A percentile compares a stretch with the other conserved stretches of the same genome.
phyloP scores from a whole-genome alignment of 2,888 invertebrate genomes.

The Mesoligia furuncula region DNA sequence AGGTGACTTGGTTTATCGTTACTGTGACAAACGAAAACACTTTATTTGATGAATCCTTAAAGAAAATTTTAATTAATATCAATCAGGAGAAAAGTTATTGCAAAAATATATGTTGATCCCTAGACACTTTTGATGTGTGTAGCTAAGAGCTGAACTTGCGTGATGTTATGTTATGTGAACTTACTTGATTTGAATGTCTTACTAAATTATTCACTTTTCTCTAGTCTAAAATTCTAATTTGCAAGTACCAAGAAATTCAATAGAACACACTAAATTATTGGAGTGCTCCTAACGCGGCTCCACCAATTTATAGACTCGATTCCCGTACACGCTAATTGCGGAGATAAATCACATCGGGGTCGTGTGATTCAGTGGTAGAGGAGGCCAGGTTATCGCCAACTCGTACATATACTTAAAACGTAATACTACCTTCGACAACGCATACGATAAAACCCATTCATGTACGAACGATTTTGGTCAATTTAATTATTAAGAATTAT shows the following conservation, averaged over 20 bases:
- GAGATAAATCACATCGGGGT: constrained; percentile 80
- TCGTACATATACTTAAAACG: constrained; percentile 59
- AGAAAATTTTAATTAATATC: too few relatives aligned
- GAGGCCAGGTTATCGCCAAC: constrained; percentile 79
- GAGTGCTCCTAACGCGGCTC: constrained; percentile 48
- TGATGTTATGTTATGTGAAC: background rate
- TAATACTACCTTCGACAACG: constrained; percentile 25
- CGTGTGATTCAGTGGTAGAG: constrained; percentile 76
- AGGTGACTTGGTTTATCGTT: too few relatives aligned
- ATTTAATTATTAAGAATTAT: constrained; percentile 14
- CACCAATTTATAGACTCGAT: constrained; percentile 70
- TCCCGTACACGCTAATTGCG: constrained; percentile 78
- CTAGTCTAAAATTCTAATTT: constrained; percentile 31
- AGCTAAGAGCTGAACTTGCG: background rate
- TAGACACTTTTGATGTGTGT: too few relatives aligned
- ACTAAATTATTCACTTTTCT: background rate
- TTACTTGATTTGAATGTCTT: background rate
- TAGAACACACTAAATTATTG: constrained; percentile 43
- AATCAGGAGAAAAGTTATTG: too few relatives aligned
- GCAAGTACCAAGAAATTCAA: constrained; percentile 43
- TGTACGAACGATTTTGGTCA: constrained; percentile 5
- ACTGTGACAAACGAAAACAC: too few relatives aligned
- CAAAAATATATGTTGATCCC: too few relatives aligned
- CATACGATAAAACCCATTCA: constrained; percentile 52
- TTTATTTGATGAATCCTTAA: too few relatives aligned